Conservation (phyloP, 2,888 invertebrate species). For the Cataglyphis altisquamis region DNA sequence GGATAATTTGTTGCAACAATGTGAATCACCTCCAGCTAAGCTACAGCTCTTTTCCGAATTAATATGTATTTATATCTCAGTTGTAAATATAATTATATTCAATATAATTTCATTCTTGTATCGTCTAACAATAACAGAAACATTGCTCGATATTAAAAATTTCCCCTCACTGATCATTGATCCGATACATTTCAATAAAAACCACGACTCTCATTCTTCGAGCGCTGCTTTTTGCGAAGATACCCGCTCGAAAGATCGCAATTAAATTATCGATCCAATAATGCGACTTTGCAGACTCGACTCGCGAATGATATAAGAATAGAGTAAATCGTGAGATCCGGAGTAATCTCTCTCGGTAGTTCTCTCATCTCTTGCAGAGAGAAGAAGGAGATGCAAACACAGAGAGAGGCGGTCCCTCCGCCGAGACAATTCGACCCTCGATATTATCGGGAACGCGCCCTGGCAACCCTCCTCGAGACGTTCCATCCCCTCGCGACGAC, state of each 20-base stretch:
- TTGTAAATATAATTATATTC: constrained; percentile 27
- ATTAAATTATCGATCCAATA: constrained; percentile 64
- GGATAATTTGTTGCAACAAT: constrained; percentile 27
- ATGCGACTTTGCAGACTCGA: constrained; percentile 29
- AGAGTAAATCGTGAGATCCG: constrained; percentile 46
- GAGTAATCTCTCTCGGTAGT: constrained; percentile 12
- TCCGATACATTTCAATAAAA: background rate
- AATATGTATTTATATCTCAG: background rate
- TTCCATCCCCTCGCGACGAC: constrained; percentile 29
- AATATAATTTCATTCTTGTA: no score
- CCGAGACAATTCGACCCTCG: constrained; percentile 59
- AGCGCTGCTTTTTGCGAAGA: background rate
- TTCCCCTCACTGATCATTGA: background rate
- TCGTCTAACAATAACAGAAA: background rate
- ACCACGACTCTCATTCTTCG: background rate
- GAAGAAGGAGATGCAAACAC: constrained; percentile 46
- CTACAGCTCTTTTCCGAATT: background rate
- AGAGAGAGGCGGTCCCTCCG: constrained; percentile 55
- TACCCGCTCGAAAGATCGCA: constrained; percentile 6
- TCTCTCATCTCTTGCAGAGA: constrained; percentile 10
- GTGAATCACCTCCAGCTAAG: constrained; percentile 7
- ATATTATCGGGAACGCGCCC: constrained; percentile 59
- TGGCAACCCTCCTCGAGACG: constrained; percentile 60
- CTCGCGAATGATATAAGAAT: background rate
- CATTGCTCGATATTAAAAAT: background rate